phyloP scores from a whole-genome alignment of 2,888 invertebrate species.

The Crocallis elinguaria region DNA sequence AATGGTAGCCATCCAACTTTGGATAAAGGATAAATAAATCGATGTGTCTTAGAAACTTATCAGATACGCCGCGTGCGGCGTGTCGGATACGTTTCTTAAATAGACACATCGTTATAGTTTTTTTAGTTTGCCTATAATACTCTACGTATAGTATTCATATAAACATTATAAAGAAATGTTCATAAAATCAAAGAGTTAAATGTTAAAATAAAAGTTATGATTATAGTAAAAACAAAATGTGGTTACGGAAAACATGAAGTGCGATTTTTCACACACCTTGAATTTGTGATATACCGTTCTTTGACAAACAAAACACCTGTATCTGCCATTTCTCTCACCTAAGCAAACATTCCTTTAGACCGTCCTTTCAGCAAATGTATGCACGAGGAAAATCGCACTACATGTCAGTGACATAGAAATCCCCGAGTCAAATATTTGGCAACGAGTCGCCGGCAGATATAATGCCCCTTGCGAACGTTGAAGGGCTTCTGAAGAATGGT shows the following conservation, averaged over 20 bases:
- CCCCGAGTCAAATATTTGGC: slow-evolving; percentile 67
- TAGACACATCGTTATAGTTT: too few relatives aligned
- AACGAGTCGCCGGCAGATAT: slow-evolving; percentile 50
- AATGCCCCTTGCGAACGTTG: slow-evolving; percentile 44
- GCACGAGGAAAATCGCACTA: slow-evolving; percentile 43
- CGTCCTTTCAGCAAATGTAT: slow-evolving; percentile 13
- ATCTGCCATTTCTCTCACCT: slow-evolving; percentile 10
- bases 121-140: too few relatives aligned
- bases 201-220: too few relatives aligned
- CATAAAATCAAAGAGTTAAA: too few relatives aligned
- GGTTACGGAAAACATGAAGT: too few relatives aligned
- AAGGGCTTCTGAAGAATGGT: slow-evolving; percentile 62
- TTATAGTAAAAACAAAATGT: too few relatives aligned
- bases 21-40: slow-evolving; percentile 1
- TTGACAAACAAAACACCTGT: slow-evolving; percentile 10
- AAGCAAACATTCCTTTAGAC: slow-evolving; percentile 18
- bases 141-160: too few relatives aligned
- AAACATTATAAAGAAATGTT: too few relatives aligned
- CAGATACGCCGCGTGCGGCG: too few relatives aligned
- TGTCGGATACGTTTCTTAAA: too few relatives aligned
- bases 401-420: slow-evolving; percentile 50
- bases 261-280: too few relatives aligned
- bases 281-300: too few relatives aligned
- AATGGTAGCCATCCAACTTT: background rate
- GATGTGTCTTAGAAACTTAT: background rate